Base-by-base conservation (phyloP, 2,888 invertebrate species). In the Diachrysia chrysitis region DNA sequence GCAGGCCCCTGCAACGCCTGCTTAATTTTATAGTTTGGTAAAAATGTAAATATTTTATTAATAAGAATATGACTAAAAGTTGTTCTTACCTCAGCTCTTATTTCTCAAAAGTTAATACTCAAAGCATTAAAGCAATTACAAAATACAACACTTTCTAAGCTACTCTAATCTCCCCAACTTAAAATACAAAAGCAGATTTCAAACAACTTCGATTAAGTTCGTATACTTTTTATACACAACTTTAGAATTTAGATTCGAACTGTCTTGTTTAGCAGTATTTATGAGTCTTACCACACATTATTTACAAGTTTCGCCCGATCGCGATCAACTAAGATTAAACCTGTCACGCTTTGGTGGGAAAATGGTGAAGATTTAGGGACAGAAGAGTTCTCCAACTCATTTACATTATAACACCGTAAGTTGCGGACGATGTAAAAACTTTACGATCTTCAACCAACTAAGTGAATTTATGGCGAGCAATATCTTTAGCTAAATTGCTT, bases 351-450 rank as follows among this genome's bases (percentile, higher is more conserved):
- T 64, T 68, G 71, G 58, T 58, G 66, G 71, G 71, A 83, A 85
- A 85, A 82, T 81, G 78, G 79, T 62, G 68, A 82, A 85, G 85
- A 85, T 89, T 89, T 88, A 88, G 83, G 76, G 80, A 81, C 79
- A 82, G 75, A 84, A 82, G 85, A 90, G 87, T 91, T 90, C 83
- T 81, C 81, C 81, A 90, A 90, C 90, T 92, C 87, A 90, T 92
- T 92, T 92, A 87, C 91, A 92, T 92, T 89, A 87, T 89, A 90
- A 90, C 87, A 88, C 85, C 83, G 87, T 88, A 88, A 89, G 72
- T 85, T 88, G 81, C 79, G 78, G 84, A 82, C 85, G 87, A 89
- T 89, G 90, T 91, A 90, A 91, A 92, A 92, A 91, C 82, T 92
- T 92, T 87, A 90, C 87, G 85, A 86, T 84, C 85, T 83, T 81